Base-by-base conservation (phyloP, 2,113 vertebrate species). In the Chitala chitala region DNA sequence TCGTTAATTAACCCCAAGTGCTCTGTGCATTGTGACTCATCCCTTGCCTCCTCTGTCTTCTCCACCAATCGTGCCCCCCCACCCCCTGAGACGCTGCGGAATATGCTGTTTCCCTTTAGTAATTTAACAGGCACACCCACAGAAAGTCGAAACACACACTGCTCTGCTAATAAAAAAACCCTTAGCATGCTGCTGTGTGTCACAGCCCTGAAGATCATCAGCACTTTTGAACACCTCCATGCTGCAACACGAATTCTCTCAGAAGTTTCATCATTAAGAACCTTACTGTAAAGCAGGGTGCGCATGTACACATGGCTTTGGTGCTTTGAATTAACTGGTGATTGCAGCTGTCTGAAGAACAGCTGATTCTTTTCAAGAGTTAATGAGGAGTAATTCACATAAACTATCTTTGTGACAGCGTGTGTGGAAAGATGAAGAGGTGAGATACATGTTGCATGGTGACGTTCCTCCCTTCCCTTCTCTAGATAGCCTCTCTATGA, bases 381-480 rank as follows among this genome's bases (percentile, higher is more conserved):
- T 48, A 29, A 48, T 68, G 64, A 20, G 3, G 5, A 3, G 26
- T 46, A 6, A 9, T 29, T 50, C 46, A 24, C 13, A 5, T 12
- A 15, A 69, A 33, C 4, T 33, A 20, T 6, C 26, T 51, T 13
- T 33, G 26, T 9, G 13, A 15, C 46, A 24, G 46, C 12, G 12
- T 51, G 68, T 70, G 46, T 53, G 44, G 13, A 17, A 3, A 22
- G 53, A 3, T 46, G 44, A 46, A 12, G 12, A 4, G 44, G 44
- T 46, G 44, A 12, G 5, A 4, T 46, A 12, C 5, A 46, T 46
- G 5, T n/a, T n/a, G n/a, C n/a, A n/a, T n/a, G n/a, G 26, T 4
- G 15, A 58, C 5, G 59, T 51, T 71, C 75, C 72, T 61, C 71
- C 66, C 70, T 69, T 40, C n/a, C 58, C 77, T 61, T 26, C 42